These are phyloP conservation scores for Microdon myrmicae DNA, from an alignment of 2,888 invertebrate species.

Conservation along the genomic window DNA sequence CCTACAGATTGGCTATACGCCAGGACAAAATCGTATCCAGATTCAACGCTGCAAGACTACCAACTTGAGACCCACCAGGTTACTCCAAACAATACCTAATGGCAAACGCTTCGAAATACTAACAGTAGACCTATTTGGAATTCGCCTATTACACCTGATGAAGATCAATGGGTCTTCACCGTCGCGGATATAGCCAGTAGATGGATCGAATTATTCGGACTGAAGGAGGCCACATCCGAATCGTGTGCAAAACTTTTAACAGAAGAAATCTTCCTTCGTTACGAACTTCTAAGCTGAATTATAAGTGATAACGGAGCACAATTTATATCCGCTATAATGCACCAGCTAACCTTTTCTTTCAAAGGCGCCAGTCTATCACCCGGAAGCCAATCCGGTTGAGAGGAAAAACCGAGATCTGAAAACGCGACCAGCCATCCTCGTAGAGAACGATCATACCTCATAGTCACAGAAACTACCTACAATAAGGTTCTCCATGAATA, in stretches of 20 bases:
- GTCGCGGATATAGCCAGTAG: slow-evolving; percentile 55
- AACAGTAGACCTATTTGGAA: slow-evolving; percentile 47
- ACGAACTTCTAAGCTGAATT: slow-evolving; percentile 57
- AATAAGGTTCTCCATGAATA: slow-evolving; percentile 13
- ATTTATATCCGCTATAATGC: slow-evolving; percentile 59
- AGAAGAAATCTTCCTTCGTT: slow-evolving; percentile 59
- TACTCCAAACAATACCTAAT: slow-evolving; percentile 42
- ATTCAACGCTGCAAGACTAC: slow-evolving; percentile 41
- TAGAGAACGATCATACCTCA: too few relatives aligned
- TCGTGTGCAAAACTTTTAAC: slow-evolving; percentile 55
- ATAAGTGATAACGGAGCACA: slow-evolving; percentile 61
- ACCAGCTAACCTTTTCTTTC: slow-evolving; percentile 53
- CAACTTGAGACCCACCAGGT: slow-evolving; percentile 44
- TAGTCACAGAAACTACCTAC: slow-evolving; percentile 1
- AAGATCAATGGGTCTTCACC: slow-evolving; percentile 55
- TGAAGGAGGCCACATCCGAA: slow-evolving; percentile 56
- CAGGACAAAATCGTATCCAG: slow-evolving; percentile 56
- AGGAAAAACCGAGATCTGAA: slow-evolving; percentile 34
- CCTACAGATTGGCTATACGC: slow-evolving; percentile 60
- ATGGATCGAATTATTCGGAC: slow-evolving; percentile 57
- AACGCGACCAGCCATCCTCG: slow-evolving; percentile 9
- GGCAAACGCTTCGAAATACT: slow-evolving; percentile 46
- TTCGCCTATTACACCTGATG: slow-evolving; percentile 31
- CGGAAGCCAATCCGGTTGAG: slow-evolving; percentile 45
- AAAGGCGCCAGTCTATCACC: slow-evolving; percentile 45